Evolutionary conservation across 2,797 vertebrate genomes (phyloP), one percentile per base, ranked within the genome.

Genomic region (Orientallactaga sibirica): DNA sequence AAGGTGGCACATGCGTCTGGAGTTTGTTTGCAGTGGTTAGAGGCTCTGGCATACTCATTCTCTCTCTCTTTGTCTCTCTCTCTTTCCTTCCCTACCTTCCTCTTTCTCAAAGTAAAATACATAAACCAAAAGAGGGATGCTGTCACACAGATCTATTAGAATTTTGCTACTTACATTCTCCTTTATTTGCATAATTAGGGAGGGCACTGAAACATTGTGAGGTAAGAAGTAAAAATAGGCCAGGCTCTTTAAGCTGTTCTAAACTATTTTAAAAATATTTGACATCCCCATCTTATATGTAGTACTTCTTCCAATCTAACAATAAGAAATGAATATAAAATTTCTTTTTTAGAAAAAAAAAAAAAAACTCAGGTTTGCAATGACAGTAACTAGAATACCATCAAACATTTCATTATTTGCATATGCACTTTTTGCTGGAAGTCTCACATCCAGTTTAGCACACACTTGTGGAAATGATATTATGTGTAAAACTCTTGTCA

Each of bases 371-470:
- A 64, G 33, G 5, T 74, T 87, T 79, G 8, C 43, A 82, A 37
- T 74, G 15, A 64, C 5, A 15, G 2, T 62, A 77, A 55, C 20
- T 76, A 41, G 33, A 75, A 78, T 71, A 18, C 22, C 48, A 7
- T 70, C 74, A 55, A 88, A 55, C 76, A 58, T 76, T 75, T 67
- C 61, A 73, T 68, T 41, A 7, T 29, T 55, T 55, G 16, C 16
- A 15, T 76, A 18, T 90, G 3, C 64, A 70, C 8, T 75, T 81
- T 67, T 88, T 76, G 11, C 71, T 78, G 25, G 43, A 75, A 84
- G 15, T 11, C 33, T 94, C 66, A 58, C 55, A 86, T 79, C 88
- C 20, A 78, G n/a, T 90, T 89, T 89, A 71, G 20, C 52, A 86
- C 62, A 70, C 43, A 18, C 22, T 41, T 10, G 5, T 78, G 15